A percentile compares a stretch with the other conserved stretches of the same genome.
phyloP scores from a whole-genome alignment of 2,888 invertebrate species.

The Muschampia plurimacula region DNA sequence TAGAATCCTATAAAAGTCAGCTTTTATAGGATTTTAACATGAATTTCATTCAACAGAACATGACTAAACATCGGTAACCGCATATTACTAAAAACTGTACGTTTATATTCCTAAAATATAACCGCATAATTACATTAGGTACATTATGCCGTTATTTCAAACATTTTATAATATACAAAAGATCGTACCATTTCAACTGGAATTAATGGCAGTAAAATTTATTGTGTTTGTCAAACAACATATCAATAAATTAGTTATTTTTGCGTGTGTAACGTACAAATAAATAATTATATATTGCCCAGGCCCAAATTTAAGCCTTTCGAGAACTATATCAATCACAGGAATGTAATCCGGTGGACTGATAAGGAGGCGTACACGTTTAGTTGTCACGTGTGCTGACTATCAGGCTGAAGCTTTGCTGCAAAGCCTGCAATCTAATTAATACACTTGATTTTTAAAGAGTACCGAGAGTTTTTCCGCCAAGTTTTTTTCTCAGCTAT shows the following conservation, averaged over 20 bases:
- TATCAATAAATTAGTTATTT: neutral
- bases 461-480: no score
- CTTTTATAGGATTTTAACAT: slow-evolving; percentile 23
- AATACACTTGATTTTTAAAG: no score
- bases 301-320: no score
- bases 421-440: no score
- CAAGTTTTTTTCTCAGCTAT: no score
- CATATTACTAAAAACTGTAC: slow-evolving; percentile 24
- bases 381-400: no score
- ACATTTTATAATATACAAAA: slow-evolving; percentile 2
- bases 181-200: neutral
- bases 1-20: no score
- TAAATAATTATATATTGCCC: no score
- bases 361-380: no score
- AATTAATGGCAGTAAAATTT: neutral
- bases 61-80: slow-evolving; percentile 20
- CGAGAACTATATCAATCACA: no score
- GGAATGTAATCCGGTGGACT: no score
- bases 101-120: slow-evolving; percentile 19
- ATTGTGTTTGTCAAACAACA: neutral
- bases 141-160: neutral
- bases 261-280: neutral
- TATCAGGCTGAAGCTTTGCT: no score
- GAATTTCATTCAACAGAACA: slow-evolving; percentile 18
- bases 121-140: slow-evolving; percentile 1